Percentiles rank a stretch among this genome's conserved stretches.
These are phyloP conservation scores for Diceros bicornis DNA, from an alignment of 2,797 vertebrate genomes.

Conservation along the genomic window DNA sequence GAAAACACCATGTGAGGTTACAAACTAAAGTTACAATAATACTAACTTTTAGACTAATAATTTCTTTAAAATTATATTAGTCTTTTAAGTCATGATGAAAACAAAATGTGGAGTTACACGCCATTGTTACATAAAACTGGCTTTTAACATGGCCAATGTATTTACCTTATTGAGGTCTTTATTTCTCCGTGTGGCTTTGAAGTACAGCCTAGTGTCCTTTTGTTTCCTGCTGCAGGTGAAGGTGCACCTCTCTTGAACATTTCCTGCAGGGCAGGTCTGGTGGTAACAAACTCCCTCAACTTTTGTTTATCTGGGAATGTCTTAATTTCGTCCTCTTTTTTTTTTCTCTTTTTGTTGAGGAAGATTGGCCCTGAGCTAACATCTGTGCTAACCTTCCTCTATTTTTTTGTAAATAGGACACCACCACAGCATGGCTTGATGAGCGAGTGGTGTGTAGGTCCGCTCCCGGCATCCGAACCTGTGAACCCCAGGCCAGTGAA, in stretches of 20 bases:
- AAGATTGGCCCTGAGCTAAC: no score
- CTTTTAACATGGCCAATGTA: not conserved
- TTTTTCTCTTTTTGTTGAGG: no score
- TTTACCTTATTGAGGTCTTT: not conserved
- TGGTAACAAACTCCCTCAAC: not conserved
- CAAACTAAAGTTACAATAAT: not conserved
- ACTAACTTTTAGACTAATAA: not conserved
- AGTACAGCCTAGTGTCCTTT: not conserved
- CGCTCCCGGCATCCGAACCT: no score
- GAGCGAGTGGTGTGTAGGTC: no score
- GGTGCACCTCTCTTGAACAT: not conserved
- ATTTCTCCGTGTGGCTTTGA: not conserved
- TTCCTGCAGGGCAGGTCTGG: not conserved
- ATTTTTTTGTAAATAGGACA: no score
- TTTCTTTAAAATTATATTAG: not conserved
- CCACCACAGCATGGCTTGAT: no score
- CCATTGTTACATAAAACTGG: no score
- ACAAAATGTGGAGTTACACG: not conserved
- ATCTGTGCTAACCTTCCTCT: no score
- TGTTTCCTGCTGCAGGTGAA: not conserved
- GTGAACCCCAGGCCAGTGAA: no score
- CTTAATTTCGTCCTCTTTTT: not conserved
- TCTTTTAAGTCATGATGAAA: not conserved
- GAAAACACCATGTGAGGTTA: not conserved
- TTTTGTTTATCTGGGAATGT: not conserved